Conservation (phyloP, 2,888 invertebrate species). For the Agrypnus murinus region DNA sequence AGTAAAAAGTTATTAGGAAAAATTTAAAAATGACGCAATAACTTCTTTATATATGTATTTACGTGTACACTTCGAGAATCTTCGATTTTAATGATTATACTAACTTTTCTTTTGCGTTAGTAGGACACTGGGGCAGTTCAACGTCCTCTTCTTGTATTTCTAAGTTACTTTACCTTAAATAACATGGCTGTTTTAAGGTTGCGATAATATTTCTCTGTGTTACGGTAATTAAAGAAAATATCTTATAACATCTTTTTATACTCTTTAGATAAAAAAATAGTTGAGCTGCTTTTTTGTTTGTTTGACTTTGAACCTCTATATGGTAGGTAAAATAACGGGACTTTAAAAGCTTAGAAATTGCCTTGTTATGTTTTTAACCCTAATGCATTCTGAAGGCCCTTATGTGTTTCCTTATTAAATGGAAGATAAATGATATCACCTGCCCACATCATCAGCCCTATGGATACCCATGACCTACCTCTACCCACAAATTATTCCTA, state of each 20-base stretch:
- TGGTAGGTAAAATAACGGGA: slow-evolving; percentile 34
- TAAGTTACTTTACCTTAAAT: slow-evolving; percentile 32
- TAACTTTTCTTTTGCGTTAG: slow-evolving; percentile 69
- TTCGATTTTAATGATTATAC: slow-evolving; percentile 52
- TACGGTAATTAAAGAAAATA: too few relatives aligned
- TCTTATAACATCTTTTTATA: background rate
- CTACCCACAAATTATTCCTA: slow-evolving; percentile 46
- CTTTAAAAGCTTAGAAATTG: slow-evolving; percentile 48
- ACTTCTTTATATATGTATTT: slow-evolving; percentile 3
- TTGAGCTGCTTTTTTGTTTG: slow-evolving; percentile 30
- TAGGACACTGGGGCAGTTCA: slow-evolving; percentile 71
- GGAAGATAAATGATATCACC: slow-evolving; percentile 57
- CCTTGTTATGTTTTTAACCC: slow-evolving; percentile 44
- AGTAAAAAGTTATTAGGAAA: too few relatives aligned
- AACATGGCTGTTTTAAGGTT: slow-evolving; percentile 14
- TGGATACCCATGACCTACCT: slow-evolving; percentile 41
- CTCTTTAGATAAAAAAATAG: slow-evolving; percentile 6
- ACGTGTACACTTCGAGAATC: slow-evolving; percentile 46
- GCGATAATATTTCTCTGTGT: background rate
- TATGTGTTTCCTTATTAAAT: slow-evolving; percentile 49
- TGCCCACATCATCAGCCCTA: slow-evolving; percentile 55
- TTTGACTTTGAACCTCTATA: too few relatives aligned
- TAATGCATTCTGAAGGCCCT: slow-evolving; percentile 50
- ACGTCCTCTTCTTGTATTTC: slow-evolving; percentile 61
- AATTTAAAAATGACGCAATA: too few relatives aligned